Evolutionary conservation across 2,113 vertebrate genomes (phyloP), one percentile per base, ranked within the genome.

Genomic region (Podarcis raffonei): DNA sequence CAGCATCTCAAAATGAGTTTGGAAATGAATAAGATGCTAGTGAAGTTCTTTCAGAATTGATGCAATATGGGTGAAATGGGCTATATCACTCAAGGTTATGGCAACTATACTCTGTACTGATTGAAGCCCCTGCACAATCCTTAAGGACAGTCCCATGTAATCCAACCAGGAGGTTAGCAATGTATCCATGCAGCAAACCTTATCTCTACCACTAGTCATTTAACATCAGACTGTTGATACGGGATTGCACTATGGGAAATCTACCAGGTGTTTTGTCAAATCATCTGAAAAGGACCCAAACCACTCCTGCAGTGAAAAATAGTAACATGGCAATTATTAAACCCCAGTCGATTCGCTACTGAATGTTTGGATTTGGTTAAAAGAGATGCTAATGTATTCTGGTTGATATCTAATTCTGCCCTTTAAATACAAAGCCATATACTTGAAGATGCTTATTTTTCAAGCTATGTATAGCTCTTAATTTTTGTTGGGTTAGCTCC

Each of bases 391-490:
- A 48, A 72, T 20, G 23, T 32, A 32, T 7, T n/a, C 35, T 1
- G 0, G 8, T 65, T 83, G 0, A 30, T 12, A 27, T 5, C 0
- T 48, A 12, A 85, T 39, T 2, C 77, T 85, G 8, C 22, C 71
- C 30, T 84, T 92, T 90, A 82, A 87, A 83, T 39, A 83, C n/a
- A 23, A 3, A 88, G 80, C 59, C 84, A 22, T 39, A 69, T 1
- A 66, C 35, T 20, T 84, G 72, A 7, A 93, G 39, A 77, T 83
- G 18, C 22, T 1, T 85, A 89, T 88, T 80, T 75, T 83, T 87
- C 92, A 82, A 89, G 90, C 89, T 90, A 77, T 16, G 42, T 88
- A 39, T 7, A 68, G 92, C 37, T 74, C 77, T 30, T 39, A 89
- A 66, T 83, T 90, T 90, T 91, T 91, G 25, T 92, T 93, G 11